Evolutionary conservation across 37 sponge, comb jelly and placozoan species (phyloP).

Genomic region (Axinella damicornis): DNA sequence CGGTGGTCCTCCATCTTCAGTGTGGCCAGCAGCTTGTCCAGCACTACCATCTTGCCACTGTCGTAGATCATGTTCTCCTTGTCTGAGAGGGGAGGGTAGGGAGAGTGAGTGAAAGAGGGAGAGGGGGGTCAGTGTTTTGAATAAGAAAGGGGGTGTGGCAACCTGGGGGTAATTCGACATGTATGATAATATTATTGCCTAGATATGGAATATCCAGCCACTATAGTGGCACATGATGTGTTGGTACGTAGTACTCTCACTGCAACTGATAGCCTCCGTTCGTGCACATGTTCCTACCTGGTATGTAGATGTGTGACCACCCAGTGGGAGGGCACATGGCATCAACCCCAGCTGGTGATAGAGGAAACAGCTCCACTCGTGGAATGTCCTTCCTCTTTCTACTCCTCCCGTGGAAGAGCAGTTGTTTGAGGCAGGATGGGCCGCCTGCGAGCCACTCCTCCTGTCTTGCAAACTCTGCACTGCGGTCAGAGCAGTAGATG

Average conservation of each 20-base stretch:
- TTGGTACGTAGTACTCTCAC: no score
- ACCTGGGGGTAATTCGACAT: no score
- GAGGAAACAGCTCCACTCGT: not conserved
- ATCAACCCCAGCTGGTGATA: constrained; percentile 27
- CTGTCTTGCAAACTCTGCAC: constrained; percentile 47
- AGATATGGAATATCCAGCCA: no score
- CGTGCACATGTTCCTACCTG: constrained; percentile 59
- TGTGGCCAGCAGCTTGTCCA: constrained; percentile 83
- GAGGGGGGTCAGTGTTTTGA: no score
- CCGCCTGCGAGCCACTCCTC: constrained; percentile 37
- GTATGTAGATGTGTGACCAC: constrained; percentile 92
- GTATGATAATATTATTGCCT: no score
- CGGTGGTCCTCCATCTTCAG: constrained; percentile 90
- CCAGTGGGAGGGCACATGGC: constrained; percentile 79
- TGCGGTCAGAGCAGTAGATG: constrained; percentile 46
- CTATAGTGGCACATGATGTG: no score
- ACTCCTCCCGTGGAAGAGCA: constrained; percentile 18
- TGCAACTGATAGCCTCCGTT: no score
- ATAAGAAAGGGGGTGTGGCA: no score
- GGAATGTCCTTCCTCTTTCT: not conserved
- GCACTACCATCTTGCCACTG: constrained; percentile 90
- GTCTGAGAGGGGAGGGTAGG: constrained; percentile 57
- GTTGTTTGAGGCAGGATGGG: constrained; percentile 15
- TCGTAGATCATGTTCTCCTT: constrained; percentile 88
- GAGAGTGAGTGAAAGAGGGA: not conserved